phyloP scores from a whole-genome alignment of 2,888 invertebrate genomes.

The Parnassius mnemosyne region DNA sequence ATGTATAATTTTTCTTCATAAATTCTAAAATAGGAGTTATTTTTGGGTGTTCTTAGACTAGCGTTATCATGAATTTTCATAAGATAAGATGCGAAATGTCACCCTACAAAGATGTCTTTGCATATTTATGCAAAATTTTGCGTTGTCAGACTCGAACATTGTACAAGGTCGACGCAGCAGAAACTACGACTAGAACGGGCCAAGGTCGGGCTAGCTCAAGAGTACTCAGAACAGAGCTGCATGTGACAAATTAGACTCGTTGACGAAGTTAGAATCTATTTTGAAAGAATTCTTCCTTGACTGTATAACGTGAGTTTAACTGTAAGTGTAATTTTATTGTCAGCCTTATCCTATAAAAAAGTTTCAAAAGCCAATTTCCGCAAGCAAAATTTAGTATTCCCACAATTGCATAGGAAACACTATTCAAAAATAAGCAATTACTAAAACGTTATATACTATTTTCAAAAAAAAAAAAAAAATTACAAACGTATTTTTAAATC shows the following conservation, averaged over 20 bases:
- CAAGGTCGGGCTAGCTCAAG: slow-evolving; percentile 26
- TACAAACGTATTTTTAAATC: no score
- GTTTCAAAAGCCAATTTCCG: no score
- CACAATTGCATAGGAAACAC: no score
- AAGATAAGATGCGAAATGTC: slow-evolving; percentile 8
- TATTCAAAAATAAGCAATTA: no score
- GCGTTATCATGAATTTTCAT: slow-evolving; percentile 1
- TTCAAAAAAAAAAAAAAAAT: no score
- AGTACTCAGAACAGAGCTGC: slow-evolving; percentile 20
- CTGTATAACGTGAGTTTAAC: no score
- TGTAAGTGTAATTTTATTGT: no score
- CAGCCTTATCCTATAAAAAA: no score
- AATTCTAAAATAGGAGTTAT: neutral
- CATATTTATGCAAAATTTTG: slow-evolving; percentile 25
- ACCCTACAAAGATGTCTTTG: slow-evolving; percentile 9
- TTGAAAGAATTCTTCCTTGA: slow-evolving; percentile 7
- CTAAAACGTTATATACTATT: no score
- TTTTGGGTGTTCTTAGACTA: neutral
- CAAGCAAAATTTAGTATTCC: no score
- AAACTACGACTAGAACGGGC: slow-evolving; percentile 24
- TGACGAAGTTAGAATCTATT: slow-evolving; percentile 17
- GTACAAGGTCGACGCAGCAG: slow-evolving; percentile 27
- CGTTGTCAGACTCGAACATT: slow-evolving; percentile 19
- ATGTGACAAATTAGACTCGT: slow-evolving; percentile 28
- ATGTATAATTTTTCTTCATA: no score